Conservation (phyloP, 2,888 invertebrate genomes). For the Drosophila affinis region DNA sequence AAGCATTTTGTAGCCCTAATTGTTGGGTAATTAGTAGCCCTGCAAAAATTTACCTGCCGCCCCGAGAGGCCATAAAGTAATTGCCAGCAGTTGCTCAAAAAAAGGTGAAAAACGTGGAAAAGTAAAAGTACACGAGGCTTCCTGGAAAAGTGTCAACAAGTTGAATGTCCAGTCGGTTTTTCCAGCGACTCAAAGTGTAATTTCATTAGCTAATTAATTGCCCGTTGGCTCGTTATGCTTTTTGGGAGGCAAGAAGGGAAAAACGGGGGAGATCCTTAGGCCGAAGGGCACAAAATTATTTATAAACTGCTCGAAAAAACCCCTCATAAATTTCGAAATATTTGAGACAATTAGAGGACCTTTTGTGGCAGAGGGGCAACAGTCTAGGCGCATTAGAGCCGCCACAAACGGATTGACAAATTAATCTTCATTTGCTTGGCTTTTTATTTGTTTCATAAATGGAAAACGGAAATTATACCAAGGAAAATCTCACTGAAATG, state of each 20-base stretch:
- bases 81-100: slow-evolving; percentile 21
- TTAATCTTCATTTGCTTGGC: slow-evolving; percentile 33
- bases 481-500: too few relatives aligned
- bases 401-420: slow-evolving; percentile 42
- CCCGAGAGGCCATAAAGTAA: slow-evolving; percentile 26
- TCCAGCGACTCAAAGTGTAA: slow-evolving; percentile 47
- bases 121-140: slow-evolving; percentile 21
- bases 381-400: slow-evolving; percentile 17
- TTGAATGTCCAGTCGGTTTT: slow-evolving; percentile 29
- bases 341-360: slow-evolving; percentile 35
- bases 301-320: slow-evolving; percentile 33
- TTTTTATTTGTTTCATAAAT: slow-evolving; percentile 51
- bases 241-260: slow-evolving; percentile 20
- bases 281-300: slow-evolving; percentile 37
- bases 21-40: background rate
- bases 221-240: slow-evolving; percentile 30
- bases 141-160: slow-evolving; percentile 41
- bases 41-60: background rate
- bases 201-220: slow-evolving; percentile 75
- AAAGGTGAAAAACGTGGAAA: slow-evolving; percentile 1
- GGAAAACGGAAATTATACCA: slow-evolving; percentile 49
- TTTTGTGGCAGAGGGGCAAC: background rate
- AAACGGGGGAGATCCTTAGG: background rate
- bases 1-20: slow-evolving; percentile 35
- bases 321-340: slow-evolving; percentile 29